Conservation (phyloP, 2,888 invertebrate species). For the Darwinula stevensoni region DNA sequence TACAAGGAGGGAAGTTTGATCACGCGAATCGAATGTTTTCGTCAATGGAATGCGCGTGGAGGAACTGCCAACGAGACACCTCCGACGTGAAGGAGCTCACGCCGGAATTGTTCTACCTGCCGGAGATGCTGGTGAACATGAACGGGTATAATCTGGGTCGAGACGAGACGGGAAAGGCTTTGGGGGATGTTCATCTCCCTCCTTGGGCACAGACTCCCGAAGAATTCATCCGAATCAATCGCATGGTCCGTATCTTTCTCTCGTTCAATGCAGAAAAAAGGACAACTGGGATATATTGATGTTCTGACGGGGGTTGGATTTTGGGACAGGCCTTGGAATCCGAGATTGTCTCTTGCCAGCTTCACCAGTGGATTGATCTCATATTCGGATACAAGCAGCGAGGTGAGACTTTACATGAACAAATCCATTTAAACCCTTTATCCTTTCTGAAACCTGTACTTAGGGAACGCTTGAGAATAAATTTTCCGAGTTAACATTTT, state of each 20-base stretch:
- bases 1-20: constrained; percentile 97
- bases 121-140: constrained; percentile 87
- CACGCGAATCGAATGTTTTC: constrained; percentile 90
- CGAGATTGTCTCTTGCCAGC: constrained; percentile 95
- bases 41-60: constrained; percentile 83
- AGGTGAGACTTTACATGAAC: constrained; percentile 34
- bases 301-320: neutral
- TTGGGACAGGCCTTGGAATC: constrained; percentile 57
- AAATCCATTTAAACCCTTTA: no score
- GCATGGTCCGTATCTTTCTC: constrained; percentile 34
- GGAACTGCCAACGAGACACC: constrained; percentile 93
- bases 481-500: no score
- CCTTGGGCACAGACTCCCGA: constrained; percentile 93
- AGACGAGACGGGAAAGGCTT: constrained; percentile 44
- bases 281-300: no score
- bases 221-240: constrained; percentile 87
- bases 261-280: no score
- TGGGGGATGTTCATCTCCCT: constrained; percentile 67
- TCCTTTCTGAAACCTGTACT: no score
- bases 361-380: constrained; percentile 98
- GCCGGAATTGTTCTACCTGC: constrained; percentile 93
- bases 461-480: no score
- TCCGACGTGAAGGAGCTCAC: constrained; percentile 98
- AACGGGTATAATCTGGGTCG: constrained; percentile 51
- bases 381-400: constrained; percentile 98